Conservation (phyloP, 2,888 invertebrate species). For the Parnassius orleans region DNA sequence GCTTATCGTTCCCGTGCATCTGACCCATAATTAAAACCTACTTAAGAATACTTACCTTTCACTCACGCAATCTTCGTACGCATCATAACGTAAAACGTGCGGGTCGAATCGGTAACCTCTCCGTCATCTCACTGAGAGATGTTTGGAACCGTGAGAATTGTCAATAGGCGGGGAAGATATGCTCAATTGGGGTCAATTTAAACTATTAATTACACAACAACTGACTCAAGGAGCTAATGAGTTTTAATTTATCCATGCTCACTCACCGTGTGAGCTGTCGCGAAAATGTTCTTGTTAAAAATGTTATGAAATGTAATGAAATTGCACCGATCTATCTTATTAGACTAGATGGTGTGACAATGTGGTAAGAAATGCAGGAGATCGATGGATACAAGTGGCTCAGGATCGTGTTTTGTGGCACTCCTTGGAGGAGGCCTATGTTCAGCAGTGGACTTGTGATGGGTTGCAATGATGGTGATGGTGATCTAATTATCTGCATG, state of each 20-base stretch:
- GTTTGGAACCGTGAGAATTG: slow-evolving; percentile 22
- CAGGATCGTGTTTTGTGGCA: no score
- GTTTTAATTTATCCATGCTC: slow-evolving; percentile 13
- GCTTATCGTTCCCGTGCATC: neutral
- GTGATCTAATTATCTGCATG: no score
- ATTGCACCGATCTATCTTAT: no score
- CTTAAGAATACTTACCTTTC: slow-evolving; percentile 14
- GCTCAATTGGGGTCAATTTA: slow-evolving; percentile 26
- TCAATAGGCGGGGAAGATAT: slow-evolving; percentile 10
- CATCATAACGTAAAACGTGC: slow-evolving; percentile 11
- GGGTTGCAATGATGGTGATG: no score
- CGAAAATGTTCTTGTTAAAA: neutral
- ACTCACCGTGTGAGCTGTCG: slow-evolving; percentile 11
- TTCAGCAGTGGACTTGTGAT: no score
- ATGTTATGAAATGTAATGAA: no score
- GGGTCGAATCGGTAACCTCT: slow-evolving; percentile 18
- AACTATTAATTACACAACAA: slow-evolving; percentile 23
- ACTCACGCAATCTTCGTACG: slow-evolving; percentile 12
- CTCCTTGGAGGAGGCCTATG: no score
- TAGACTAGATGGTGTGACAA: no score
- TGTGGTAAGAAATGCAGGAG: no score
- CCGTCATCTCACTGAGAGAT: neutral
- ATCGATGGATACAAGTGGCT: no score
- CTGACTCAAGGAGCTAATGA: slow-evolving; percentile 20
- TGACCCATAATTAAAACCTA: slow-evolving; percentile 6